phyloP scores from a whole-genome alignment of 2,797 vertebrate species.

The Arctocebus calabarensis region DNA sequence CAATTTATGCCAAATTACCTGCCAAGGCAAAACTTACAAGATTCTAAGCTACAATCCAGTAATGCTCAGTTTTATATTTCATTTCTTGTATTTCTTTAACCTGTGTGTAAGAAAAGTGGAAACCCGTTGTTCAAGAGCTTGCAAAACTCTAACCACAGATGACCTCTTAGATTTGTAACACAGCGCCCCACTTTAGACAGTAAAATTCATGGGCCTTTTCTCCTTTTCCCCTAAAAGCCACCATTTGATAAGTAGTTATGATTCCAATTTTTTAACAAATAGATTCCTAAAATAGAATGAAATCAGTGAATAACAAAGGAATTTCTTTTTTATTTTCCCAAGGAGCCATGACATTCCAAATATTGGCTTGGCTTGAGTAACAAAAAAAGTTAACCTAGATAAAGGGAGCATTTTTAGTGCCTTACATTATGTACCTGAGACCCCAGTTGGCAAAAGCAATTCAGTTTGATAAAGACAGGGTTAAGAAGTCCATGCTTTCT shows the following conservation, averaged over 20 bases:
- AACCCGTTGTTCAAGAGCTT: constrained; percentile 72
- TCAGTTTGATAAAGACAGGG: background rate
- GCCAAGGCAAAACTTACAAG: constrained; percentile 86
- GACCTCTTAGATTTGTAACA: constrained; percentile 4
- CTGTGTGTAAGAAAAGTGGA: constrained; percentile 21
- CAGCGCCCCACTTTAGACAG: background rate
- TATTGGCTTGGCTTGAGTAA: constrained; percentile 45
- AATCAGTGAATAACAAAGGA: background rate
- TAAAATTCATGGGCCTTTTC: background rate
- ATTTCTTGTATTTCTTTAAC: constrained; percentile 68
- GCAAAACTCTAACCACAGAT: constrained; percentile 12
- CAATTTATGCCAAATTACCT: constrained; percentile 92
- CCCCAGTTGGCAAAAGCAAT: constrained; percentile 36
- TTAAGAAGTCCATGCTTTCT: constrained; percentile 27
- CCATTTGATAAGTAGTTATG: background rate
- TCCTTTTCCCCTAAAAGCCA: background rate
- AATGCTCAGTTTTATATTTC: constrained; percentile 77
- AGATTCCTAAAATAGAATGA: background rate
- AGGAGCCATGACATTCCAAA: constrained; percentile 24
- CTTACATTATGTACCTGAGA: constrained; percentile 23
- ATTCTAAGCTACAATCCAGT: constrained; percentile 78
- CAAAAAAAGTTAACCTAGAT: background rate
- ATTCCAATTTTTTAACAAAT: constrained; percentile 60
- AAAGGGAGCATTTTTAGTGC: constrained; percentile 36
- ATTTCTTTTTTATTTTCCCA: constrained; percentile 47